Percentiles rank a stretch among this genome's conserved stretches.
phyloP scores from a whole-genome alignment of 1,140 invertebrate species.

The Neodiprion fabricii region DNA sequence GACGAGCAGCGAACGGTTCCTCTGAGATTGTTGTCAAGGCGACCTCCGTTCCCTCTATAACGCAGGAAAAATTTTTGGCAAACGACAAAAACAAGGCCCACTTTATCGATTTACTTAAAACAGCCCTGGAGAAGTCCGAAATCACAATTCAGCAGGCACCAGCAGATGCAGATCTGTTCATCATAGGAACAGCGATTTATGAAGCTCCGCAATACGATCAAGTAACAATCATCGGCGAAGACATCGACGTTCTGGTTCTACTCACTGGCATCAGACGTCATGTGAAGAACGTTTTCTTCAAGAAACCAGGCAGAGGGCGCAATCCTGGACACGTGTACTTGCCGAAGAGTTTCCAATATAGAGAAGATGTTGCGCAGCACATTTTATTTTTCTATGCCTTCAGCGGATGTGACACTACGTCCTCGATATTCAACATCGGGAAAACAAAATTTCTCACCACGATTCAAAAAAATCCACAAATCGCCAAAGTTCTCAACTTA shows the following conservation, averaged over 20 bases:
- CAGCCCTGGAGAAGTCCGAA: background rate
- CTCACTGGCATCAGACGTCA: constrained; percentile 36
- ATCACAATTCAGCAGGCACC: constrained; percentile 10
- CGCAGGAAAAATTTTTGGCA: constrained; percentile 21
- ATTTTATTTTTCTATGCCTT: constrained; percentile 32
- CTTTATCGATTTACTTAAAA: constrained; percentile 17
- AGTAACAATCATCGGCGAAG: constrained; percentile 46
- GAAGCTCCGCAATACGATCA: constrained; percentile 27
- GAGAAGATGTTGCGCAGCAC: background rate
- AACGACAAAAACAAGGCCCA: constrained; percentile 21
- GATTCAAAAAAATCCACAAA: background rate
- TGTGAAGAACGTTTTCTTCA: constrained; percentile 26
- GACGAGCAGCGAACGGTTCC: background rate
- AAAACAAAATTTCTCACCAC: constrained; percentile 21
- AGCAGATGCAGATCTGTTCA: constrained; percentile 26
- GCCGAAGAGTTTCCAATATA: background rate
- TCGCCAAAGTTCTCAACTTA: background rate
- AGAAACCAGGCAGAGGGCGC: constrained; percentile 31
- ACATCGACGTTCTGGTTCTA: constrained; percentile 52
- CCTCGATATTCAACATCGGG: constrained; percentile 22
- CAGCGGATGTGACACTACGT: constrained; percentile 31
- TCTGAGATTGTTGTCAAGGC: background rate
- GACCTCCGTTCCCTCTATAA: constrained; percentile 6
- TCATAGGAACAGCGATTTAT: constrained; percentile 29
- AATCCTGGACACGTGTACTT: constrained; percentile 39